Evolutionary conservation across 2,113 vertebrate species (phyloP).

Genomic region (Engraulis encrasicolus): DNA sequence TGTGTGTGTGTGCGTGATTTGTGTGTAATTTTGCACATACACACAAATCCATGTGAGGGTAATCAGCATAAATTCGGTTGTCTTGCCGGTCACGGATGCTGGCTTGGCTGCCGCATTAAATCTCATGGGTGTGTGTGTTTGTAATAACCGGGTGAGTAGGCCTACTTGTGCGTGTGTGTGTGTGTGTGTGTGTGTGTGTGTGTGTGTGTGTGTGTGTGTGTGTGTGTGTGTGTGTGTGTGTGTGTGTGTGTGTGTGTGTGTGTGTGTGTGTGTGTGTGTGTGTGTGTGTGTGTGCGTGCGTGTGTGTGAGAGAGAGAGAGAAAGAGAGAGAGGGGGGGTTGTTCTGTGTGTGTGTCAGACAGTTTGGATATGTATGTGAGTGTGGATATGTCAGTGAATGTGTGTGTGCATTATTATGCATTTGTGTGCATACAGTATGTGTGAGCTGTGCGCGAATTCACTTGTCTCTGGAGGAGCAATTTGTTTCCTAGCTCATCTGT

Average conservation of each 20-base stretch:
- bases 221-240: not conserved
- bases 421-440: not conserved
- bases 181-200: not conserved
- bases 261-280: constrained; percentile 5
- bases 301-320: no score
- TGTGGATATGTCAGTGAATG: not conserved
- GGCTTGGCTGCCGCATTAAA: constrained; percentile 31
- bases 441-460: not conserved
- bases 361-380: not conserved
- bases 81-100: constrained; percentile 8
- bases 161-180: not conserved
- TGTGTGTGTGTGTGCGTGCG: not conserved
- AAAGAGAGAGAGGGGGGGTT: no score
- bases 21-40: not conserved
- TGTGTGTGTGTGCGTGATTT: not conserved
- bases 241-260: constrained; percentile 24
- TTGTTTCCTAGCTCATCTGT: constrained; percentile 30
- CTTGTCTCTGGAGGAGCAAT: constrained; percentile 13
- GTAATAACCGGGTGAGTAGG: not conserved
- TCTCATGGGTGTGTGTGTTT: constrained; percentile 19
- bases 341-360: not conserved
- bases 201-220: not conserved
- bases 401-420: not conserved
- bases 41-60: not conserved
- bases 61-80: constrained; percentile 34